phyloP scores from a whole-genome alignment of 1,140 invertebrate species.

The Archivesica marissinica region DNA sequence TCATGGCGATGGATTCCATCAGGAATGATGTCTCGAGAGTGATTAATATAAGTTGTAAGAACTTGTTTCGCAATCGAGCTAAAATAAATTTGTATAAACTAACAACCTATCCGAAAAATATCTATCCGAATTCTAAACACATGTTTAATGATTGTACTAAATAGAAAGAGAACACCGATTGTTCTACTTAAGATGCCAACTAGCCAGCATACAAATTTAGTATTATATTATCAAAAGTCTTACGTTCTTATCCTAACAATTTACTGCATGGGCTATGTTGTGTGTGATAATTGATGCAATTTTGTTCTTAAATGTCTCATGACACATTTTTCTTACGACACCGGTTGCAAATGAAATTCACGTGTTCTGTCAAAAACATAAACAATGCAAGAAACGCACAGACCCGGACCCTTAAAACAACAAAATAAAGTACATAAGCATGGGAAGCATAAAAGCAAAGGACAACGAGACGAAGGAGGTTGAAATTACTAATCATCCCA shows the following conservation, averaged over 20 bases:
- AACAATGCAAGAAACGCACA: slow-evolving; percentile 32
- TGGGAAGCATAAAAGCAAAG: slow-evolving; percentile 58
- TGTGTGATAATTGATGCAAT: neutral
- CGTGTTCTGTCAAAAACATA: slow-evolving; percentile 47
- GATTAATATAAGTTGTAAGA: too few species aligned
- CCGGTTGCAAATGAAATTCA: slow-evolving; percentile 5
- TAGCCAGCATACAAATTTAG: neutral
- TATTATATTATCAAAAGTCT: neutral
- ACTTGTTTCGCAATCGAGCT: too few species aligned
- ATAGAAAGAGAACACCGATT: neutral
- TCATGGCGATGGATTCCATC: too few species aligned
- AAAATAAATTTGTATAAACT: too few species aligned
- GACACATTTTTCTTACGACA: neutral
- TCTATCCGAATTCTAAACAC: too few species aligned
- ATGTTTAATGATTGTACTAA: too few species aligned
- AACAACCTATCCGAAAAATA: too few species aligned
- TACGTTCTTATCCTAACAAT: neutral
- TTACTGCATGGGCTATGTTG: neutral
- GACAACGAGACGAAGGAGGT: slow-evolving; percentile 50
- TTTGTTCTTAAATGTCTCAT: neutral
- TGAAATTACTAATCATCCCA: neutral
- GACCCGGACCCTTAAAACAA: slow-evolving; percentile 39
- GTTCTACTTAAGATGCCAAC: neutral
- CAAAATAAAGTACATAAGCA: slow-evolving; percentile 59
- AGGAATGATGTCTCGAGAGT: too few species aligned